Evolutionary conservation across 2,113 vertebrate species (phyloP).

Genomic region (Phylloscopus trochilus): DNA sequence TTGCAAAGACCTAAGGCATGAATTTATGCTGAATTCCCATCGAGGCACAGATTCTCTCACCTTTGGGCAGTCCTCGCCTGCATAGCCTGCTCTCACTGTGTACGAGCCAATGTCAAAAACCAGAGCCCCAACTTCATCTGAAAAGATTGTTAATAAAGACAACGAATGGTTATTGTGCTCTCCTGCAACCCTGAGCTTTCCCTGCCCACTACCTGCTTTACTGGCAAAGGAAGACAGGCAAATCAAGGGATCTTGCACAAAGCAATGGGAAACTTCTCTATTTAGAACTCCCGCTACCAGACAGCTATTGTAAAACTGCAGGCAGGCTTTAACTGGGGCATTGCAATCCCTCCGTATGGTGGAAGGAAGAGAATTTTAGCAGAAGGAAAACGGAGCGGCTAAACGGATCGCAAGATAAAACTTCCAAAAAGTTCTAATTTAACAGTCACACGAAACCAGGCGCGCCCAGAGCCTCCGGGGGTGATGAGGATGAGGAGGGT

Average conservation of each 20-base stretch:
- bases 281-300: neutral
- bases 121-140: slow-evolving; percentile 97
- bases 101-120: slow-evolving; percentile 99
- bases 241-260: neutral
- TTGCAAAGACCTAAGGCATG: neutral
- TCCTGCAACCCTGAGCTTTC: neutral
- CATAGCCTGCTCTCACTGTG: slow-evolving; percentile 96
- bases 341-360: neutral
- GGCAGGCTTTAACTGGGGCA: neutral
- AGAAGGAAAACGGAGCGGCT: rapidly evolving
- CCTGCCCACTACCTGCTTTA: neutral
- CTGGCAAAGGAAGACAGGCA: neutral
- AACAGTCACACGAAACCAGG: neutral
- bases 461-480: neutral
- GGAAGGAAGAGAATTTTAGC: neutral
- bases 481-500: neutral
- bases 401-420: neutral
- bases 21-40: neutral
- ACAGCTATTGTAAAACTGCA: neutral
- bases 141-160: slow-evolving; percentile 17
- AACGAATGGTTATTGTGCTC: neutral
- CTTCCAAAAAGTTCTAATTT: neutral
- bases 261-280: neutral
- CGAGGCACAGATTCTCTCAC: slow-evolving; percentile 69
- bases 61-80: slow-evolving; percentile 98